Conservation (phyloP, 2,113 vertebrate species). For the Chionis minor region DNA sequence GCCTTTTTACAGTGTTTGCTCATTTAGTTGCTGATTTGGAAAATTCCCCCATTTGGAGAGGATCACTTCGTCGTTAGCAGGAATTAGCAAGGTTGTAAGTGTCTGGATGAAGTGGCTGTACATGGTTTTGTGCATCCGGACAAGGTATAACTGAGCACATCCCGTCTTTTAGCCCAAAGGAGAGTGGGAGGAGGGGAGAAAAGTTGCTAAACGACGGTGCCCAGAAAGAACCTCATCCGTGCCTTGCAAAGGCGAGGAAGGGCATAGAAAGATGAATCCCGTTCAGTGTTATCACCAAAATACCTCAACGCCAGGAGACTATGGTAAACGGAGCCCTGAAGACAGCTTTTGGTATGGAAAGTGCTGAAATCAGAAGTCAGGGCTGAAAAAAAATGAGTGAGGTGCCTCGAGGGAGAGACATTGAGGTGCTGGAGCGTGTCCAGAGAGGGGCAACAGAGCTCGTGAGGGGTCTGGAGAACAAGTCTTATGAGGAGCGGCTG, state of each 20-base stretch:
- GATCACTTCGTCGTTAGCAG: neutral
- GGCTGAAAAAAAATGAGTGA: neutral
- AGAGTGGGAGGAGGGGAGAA: neutral
- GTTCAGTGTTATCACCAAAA: neutral
- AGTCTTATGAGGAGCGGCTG: too few species aligned
- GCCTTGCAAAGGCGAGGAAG: neutral
- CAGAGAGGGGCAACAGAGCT: too few species aligned
- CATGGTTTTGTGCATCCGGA: neutral
- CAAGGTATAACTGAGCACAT: neutral
- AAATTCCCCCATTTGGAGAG: neutral
- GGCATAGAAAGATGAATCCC: neutral
- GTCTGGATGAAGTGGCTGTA: neutral
- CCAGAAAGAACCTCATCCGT: fast-evolving
- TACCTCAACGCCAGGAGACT: neutral
- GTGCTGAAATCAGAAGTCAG: neutral
- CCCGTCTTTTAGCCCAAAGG: neutral
- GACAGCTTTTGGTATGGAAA: neutral
- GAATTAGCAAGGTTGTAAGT: neutral
- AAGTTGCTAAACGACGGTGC: neutral
- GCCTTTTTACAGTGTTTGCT: neutral
- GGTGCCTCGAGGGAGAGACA: neutral
- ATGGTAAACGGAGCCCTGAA: neutral
- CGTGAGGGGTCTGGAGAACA: too few species aligned
- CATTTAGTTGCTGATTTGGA: conserved; percentile 21
- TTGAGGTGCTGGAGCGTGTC: too few species aligned